A percentile compares a stretch with the other conserved stretches of the same genome.
Evolutionary conservation across 1,140 invertebrate genomes (phyloP).

Genomic region (Sycophila sp.): DNA sequence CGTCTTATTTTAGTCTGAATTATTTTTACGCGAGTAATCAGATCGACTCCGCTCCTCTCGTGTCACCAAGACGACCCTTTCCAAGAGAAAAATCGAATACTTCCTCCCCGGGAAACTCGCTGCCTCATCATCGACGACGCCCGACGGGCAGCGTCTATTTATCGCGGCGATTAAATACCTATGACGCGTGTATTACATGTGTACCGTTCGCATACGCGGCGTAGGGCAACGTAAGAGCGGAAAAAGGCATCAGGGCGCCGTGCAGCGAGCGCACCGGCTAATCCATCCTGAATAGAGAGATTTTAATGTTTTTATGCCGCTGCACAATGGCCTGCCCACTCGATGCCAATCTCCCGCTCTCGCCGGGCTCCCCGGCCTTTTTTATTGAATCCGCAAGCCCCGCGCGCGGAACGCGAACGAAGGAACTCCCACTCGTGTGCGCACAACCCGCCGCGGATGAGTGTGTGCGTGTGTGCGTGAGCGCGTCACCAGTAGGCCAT

Average conservation of each 20-base stretch:
- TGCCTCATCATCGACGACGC: not conserved
- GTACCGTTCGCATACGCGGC: conserved; percentile 33
- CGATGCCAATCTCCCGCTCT: conserved; percentile 58
- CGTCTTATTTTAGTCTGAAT: too few relatives aligned
- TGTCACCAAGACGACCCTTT: too few relatives aligned
- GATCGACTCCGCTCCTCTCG: too few relatives aligned
- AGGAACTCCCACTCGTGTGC: too few relatives aligned
- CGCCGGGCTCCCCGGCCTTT: conserved; percentile 55
- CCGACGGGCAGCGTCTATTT: not conserved
- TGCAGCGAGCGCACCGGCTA: conserved; percentile 50
- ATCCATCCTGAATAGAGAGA: conserved; percentile 65
- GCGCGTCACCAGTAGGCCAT: not conserved
- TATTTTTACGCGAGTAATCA: too few relatives aligned
- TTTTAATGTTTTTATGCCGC: conserved; percentile 67
- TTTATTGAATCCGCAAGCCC: conserved; percentile 62
- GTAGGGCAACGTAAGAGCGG: conserved; percentile 25
- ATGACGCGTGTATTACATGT: conserved; percentile 20
- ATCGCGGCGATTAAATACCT: conserved; percentile 3
- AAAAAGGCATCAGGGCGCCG: not conserved
- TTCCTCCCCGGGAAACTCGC: too few relatives aligned
- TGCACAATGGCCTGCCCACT: conserved; percentile 64
- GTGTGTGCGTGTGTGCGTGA: not conserved
- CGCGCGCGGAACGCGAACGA: too few relatives aligned
- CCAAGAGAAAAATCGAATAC: too few relatives aligned
- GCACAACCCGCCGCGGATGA: too few relatives aligned